Evolutionary conservation across 2,797 vertebrate genomes (phyloP), one percentile per base, ranked within the genome.

Genomic region (Dicrostonyx torquatus): DNA sequence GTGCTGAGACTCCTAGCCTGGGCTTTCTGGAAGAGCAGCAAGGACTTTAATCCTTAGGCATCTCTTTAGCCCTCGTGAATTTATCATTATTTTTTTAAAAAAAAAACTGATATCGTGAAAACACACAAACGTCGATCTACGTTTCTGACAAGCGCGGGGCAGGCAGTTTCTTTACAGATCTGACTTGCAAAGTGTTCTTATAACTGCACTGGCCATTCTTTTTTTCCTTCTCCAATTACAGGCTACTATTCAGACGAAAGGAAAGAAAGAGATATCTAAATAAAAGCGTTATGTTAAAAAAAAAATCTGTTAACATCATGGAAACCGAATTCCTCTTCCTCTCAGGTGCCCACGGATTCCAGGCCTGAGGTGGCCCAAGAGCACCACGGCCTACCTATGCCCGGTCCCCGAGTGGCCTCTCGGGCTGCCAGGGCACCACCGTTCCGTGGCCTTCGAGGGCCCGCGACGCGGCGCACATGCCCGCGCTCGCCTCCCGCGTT

Each of bases 401-500:
- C 60, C 0, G 1, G 1, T 29, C 12, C 40, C 1, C 6, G 55
- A 0, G 50, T 0, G 40, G 12, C 68, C n/a, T 75, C 26, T 43
- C 37, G 24, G 0, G 22, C 8, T 0, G 20, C 72, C 1, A 0
- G 50, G 11, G 75, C 78, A 5, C 40, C 6, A 8, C 17, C 17
- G 0, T 6, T 12, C 26, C 3, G 66, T 34, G 20, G 92, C 37
- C 93, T 55, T 91, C 95, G 96, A 92, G 17, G 72, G 82, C 75
- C 76, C 0, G 37, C 24, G n/a, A 45, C 77, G 1, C 48, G 1
- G 66, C 17, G 97, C 97, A 97, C 97, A 95, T 95, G 97, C 82
- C 80, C 68, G 73, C 50, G 10, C 13, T 62, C 22, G 80, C 91
- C 95, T 95, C 96, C 94, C 75, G 97, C 87, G 94, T 91, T 93